Base-by-base conservation (phyloP, 2,113 vertebrate species). In the Callaeas wilsoni region DNA sequence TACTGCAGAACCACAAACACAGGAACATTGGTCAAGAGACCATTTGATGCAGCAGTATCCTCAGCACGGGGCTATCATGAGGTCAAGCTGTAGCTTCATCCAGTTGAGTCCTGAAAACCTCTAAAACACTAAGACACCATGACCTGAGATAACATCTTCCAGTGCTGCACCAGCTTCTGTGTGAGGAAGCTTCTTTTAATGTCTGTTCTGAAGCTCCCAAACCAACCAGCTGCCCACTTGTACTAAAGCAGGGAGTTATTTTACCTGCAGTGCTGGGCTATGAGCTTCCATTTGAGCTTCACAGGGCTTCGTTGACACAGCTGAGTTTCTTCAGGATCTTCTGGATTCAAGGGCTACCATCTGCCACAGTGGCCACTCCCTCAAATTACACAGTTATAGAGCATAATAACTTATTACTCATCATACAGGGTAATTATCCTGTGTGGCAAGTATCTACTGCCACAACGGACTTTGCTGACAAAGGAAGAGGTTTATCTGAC, bases 401-500 rank as follows among this genome's bases (percentile, higher is more conserved):
- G 41, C 47, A 56, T 29, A 71, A 62, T 10, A 76, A 60, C 12
- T 75, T 69, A 73, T 44, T 76, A 73, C 29, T 67, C 39, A 70
- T 47, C 47, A 42, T 64, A 80, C 79, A 90, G 16, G 27, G 50
- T 32, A 60, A 77, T 79, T 42, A 73, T 33, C 23, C 67, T 12
- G 4, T 5, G 41, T 33, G 80, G 41, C 37, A 60, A 81, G 79
- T 39, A 49, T 15, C 27, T 19, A 14, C 70, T 82, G 50, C 35
- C 37, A 79, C 14, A 84, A 19, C 0, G 0, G 52, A 41, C 44
- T 89, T 59, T 79, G 82, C 11, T 89, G 84, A 76, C 81, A 77
- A 3, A 84, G 23, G 57, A 89, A 41, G 33, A 71, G 60, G 42
- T 42, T 85, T 76, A 96, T 88, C 79, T 92, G 32, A 86, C 22